Evolutionary conservation across 2,797 vertebrate species (phyloP).

Genomic region (Spondyliosoma cantharus): DNA sequence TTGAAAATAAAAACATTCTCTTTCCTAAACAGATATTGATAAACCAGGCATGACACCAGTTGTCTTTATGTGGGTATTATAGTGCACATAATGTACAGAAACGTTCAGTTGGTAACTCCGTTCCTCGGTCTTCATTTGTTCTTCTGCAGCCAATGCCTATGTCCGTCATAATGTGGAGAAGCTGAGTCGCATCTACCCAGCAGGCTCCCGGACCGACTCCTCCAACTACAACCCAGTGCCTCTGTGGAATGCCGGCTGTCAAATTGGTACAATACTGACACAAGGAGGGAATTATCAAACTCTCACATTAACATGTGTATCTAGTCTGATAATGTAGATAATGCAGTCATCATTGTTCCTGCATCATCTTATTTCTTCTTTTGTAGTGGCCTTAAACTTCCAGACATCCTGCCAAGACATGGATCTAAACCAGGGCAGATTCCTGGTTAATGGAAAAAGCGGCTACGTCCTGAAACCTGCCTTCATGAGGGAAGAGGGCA

Average conservation of each 20-base stretch:
- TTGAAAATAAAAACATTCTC: not conserved
- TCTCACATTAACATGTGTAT: not conserved
- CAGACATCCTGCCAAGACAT: constrained; percentile 90
- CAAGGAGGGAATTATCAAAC: not conserved
- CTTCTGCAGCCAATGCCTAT: constrained; percentile 83
- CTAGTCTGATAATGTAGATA: not conserved
- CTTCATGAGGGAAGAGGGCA: constrained; percentile 85
- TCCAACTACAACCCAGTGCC: constrained; percentile 94
- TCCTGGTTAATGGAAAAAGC: constrained; percentile 90
- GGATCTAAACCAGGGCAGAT: constrained; percentile 93
- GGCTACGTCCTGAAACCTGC: constrained; percentile 95
- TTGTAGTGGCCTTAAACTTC: constrained; percentile 96
- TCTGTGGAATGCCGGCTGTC: constrained; percentile 95
- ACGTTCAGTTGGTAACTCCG: not conserved
- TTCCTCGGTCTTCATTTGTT: not conserved
- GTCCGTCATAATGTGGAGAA: constrained; percentile 89
- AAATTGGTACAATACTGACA: constrained; percentile 70
- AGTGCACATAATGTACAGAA: not conserved
- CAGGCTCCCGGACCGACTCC: constrained; percentile 91
- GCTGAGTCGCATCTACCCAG: constrained; percentile 94
- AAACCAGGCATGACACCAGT: not conserved
- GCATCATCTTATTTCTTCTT: not conserved
- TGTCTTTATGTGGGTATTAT: not conserved
- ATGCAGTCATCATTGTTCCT: not conserved
- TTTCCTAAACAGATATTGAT: not conserved